Conservation (phyloP, 2,113 vertebrate species). For the Urocynchramus pylzowi region DNA sequence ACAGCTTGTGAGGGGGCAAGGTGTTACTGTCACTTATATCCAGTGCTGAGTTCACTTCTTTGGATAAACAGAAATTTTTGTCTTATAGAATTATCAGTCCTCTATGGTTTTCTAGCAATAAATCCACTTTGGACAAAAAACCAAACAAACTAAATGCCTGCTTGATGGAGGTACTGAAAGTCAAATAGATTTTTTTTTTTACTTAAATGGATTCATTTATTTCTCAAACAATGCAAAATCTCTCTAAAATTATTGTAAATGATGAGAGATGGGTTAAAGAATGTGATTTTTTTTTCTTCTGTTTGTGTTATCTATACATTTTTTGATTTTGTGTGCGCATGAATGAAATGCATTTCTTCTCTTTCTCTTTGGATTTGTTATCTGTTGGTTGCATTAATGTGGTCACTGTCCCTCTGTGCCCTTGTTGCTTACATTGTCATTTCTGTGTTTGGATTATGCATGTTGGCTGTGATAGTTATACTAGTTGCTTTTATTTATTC, state of each 20-base stretch:
- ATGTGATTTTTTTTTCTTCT: not conserved
- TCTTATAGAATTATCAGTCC: not conserved
- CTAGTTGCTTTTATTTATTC: slow-evolving; percentile 35
- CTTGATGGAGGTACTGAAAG: not conserved
- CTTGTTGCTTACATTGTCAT: slow-evolving; percentile 10
- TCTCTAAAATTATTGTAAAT: not conserved
- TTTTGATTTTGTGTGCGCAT: not conserved
- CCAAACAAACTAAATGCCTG: not conserved
- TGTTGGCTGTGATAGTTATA: slow-evolving; percentile 27
- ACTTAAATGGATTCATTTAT: not conserved
- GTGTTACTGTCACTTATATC: not conserved
- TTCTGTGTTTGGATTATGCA: not conserved
- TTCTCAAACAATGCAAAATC: not conserved
- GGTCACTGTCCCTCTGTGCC: not conserved
- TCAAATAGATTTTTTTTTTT: not conserved
- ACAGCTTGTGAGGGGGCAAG: not conserved
- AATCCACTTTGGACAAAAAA: not conserved
- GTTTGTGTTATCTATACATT: not conserved
- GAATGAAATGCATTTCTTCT: not conserved
- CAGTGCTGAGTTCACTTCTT: not conserved
- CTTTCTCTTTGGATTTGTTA: slow-evolving; percentile 3
- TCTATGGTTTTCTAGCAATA: not conserved
- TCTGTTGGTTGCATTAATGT: not conserved
- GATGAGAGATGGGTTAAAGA: not conserved
- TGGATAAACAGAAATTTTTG: not conserved